Evolutionary conservation across 2,888 invertebrate genomes (phyloP).

Genomic region (Nymphalis polychloros): DNA sequence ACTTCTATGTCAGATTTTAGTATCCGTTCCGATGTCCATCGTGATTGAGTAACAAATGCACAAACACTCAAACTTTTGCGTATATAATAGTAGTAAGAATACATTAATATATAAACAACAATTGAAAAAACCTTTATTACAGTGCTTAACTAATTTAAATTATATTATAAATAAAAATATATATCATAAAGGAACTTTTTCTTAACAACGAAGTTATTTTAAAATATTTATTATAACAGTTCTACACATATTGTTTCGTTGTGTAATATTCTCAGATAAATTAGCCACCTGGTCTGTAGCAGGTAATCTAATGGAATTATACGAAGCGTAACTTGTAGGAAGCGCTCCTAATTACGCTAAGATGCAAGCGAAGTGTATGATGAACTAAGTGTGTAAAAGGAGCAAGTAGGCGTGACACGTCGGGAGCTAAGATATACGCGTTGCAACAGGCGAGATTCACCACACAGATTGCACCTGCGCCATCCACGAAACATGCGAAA

Average conservation of each 20-base stretch:
- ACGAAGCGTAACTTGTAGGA: slow-evolving; percentile 24
- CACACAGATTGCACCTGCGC: slow-evolving; percentile 69
- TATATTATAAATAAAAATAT: too few relatives aligned
- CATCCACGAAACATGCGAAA: slow-evolving; percentile 45
- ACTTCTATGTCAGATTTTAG: too few relatives aligned
- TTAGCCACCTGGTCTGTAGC: slow-evolving; percentile 10
- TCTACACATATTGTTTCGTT: background rate
- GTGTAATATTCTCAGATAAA: slow-evolving; percentile 6
- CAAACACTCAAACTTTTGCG: too few relatives aligned
- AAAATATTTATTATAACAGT: too few relatives aligned
- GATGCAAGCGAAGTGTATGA: slow-evolving; percentile 42
- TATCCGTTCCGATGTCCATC: too few relatives aligned
- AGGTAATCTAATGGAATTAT: slow-evolving; percentile 16
- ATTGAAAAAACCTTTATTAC: too few relatives aligned
- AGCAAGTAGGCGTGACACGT: slow-evolving; percentile 62
- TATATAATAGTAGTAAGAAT: too few relatives aligned
- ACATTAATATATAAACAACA: too few relatives aligned
- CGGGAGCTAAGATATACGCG: slow-evolving; percentile 73
- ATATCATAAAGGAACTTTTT: too few relatives aligned
- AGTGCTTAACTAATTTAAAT: too few relatives aligned
- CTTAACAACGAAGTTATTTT: too few relatives aligned
- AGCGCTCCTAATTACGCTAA: slow-evolving; percentile 39
- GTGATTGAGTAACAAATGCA: too few relatives aligned
- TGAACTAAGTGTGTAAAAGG: slow-evolving; percentile 51
- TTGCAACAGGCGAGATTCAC: slow-evolving; percentile 72